These are phyloP conservation scores for Varanus komodoensis DNA, from an alignment of 2,113 vertebrate genomes.

Conservation along the genomic window DNA sequence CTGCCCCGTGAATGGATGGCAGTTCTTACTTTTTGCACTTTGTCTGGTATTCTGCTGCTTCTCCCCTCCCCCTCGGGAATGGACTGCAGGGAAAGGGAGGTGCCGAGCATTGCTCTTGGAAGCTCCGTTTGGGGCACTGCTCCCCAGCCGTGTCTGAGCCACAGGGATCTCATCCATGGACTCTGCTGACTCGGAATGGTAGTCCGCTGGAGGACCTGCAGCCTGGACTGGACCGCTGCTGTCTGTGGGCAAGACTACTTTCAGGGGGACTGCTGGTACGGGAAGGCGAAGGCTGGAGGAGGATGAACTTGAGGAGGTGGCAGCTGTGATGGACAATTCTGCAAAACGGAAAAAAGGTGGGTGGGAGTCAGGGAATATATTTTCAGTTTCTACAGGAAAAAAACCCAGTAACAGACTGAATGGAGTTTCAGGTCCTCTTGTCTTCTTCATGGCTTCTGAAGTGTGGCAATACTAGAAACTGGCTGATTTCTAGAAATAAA, in stretches of 20 bases:
- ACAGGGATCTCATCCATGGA: constrained; percentile 92
- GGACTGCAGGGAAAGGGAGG: constrained; percentile 30
- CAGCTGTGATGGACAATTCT: background rate
- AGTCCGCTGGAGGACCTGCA: constrained; percentile 80
- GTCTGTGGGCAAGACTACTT: constrained; percentile 66
- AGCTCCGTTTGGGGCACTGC: constrained; percentile 64
- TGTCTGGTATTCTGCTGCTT: constrained; percentile 66
- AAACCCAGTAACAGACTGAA: background rate
- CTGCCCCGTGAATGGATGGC: background rate
- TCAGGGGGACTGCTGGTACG: constrained; percentile 77
- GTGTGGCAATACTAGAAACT: background rate
- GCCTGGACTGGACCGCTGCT: constrained; percentile 69
- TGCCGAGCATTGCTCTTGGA: constrained; percentile 41
- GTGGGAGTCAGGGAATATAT: background rate
- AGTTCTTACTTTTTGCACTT: constrained; percentile 76
- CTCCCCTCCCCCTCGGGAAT: constrained; percentile 39
- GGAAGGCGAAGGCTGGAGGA: constrained; percentile 69
- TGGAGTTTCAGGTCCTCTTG: no score
- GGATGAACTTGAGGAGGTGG: constrained; percentile 58
- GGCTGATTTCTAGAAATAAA: background rate
- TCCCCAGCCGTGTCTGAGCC: constrained; percentile 86
- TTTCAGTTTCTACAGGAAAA: background rate
- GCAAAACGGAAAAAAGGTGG: constrained; percentile 36
- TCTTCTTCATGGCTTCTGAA: background rate
- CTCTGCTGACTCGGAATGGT: constrained; percentile 88